Evolutionary conservation across 2,797 vertebrate genomes (phyloP).

Genomic region (Alfaro cultratus): DNA sequence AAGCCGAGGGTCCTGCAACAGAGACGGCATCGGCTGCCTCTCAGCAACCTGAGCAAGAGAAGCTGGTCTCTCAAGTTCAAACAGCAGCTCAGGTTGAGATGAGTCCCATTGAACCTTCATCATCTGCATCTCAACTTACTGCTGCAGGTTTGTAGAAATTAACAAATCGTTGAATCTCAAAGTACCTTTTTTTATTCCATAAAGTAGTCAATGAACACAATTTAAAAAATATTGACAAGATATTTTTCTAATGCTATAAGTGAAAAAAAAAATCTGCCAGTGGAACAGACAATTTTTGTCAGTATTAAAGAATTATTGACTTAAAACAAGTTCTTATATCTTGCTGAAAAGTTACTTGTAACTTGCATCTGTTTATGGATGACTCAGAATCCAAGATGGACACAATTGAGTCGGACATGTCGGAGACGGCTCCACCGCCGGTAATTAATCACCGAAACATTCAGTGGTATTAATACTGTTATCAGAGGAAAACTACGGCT

Average conservation of each 20-base stretch:
- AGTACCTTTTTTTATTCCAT: not conserved
- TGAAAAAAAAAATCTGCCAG: too few species aligned
- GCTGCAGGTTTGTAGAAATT: conserved; percentile 42
- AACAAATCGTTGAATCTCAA: not conserved
- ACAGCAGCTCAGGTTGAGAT: not conserved
- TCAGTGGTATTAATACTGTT: not conserved
- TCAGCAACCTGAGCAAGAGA: not conserved
- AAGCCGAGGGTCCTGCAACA: not conserved
- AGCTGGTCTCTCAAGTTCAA: not conserved
- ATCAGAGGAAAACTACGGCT: not conserved
- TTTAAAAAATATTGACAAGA: too few species aligned
- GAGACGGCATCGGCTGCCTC: not conserved
- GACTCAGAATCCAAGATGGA: conserved; percentile 24
- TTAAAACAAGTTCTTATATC: too few species aligned
- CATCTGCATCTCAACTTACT: not conserved
- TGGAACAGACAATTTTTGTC: too few species aligned
- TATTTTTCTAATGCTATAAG: too few species aligned
- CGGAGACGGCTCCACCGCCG: conserved; percentile 30
- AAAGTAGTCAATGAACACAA: not conserved
- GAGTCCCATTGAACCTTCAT: not conserved
- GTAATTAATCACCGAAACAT: conserved; percentile 46
- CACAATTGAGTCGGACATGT: not conserved
- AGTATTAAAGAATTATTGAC: too few species aligned
- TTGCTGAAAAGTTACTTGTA: too few species aligned
- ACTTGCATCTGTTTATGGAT: conserved; percentile 27